Conservation (phyloP, 2,888 invertebrate species). For the Ophioninae sp. region DNA sequence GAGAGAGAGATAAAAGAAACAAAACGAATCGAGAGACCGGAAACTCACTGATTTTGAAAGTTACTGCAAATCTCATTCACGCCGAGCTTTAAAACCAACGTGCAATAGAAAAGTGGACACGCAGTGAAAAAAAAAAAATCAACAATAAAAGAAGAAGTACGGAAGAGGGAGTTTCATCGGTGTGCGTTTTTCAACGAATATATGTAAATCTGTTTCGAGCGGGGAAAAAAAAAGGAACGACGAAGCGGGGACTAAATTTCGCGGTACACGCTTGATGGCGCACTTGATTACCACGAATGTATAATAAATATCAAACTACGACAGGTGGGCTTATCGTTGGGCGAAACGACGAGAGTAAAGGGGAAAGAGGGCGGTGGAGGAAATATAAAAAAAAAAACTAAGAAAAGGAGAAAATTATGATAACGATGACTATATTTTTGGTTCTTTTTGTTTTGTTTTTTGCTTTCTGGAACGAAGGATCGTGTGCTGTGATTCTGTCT, state of each 20-base stretch:
- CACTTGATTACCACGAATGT: constrained; percentile 44
- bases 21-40: background rate
- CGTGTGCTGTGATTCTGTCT: constrained; percentile 44
- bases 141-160: constrained; percentile 10
- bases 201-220: constrained; percentile 36
- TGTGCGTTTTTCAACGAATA: constrained; percentile 50
- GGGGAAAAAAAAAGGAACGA: constrained; percentile 15
- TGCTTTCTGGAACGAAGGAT: constrained; percentile 5
- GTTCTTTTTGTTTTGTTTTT: background rate
- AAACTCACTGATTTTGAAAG: background rate
- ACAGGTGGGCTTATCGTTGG: constrained; percentile 24
- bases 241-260: constrained; percentile 27
- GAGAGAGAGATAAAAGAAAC: constrained; percentile 7
- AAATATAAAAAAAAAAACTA: constrained; percentile 8
- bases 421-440: constrained; percentile 18
- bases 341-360: constrained; percentile 3
- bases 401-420: constrained; percentile 46
- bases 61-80: background rate
- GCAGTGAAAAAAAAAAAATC: background rate
- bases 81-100: background rate
- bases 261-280: no score
- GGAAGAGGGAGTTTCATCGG: constrained; percentile 40
- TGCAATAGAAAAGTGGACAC: background rate
- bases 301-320: constrained; percentile 48
- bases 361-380: constrained; percentile 3